Percentiles rank a stretch among this genome's conserved stretches.
Conservation (phyloP, 2,113 vertebrate genomes). For the Ibidorhyncha struthersii region DNA sequence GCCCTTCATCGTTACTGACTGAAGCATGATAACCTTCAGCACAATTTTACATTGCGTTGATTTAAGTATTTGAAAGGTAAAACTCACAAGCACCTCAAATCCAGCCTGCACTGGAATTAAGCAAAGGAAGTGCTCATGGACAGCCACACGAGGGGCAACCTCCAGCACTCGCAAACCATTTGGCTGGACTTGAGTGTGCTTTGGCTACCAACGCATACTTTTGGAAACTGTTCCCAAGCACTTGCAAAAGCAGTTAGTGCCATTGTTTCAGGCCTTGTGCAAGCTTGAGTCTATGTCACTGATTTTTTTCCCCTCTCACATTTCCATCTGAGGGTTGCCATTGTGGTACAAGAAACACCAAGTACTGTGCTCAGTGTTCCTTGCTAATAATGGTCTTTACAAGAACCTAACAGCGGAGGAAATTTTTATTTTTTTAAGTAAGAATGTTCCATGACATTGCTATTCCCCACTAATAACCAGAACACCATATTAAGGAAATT, state of each 20-base stretch:
- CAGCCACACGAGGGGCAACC: not conserved
- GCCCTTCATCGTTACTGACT: not conserved
- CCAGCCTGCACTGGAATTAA: not conserved
- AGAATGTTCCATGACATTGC: not conserved
- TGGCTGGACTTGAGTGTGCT: not conserved
- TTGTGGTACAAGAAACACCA: not conserved
- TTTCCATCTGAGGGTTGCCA: not conserved
- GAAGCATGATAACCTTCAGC: not conserved
- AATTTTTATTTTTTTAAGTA: not conserved
- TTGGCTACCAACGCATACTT: not conserved
- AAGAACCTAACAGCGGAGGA: not conserved
- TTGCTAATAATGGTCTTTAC: not conserved
- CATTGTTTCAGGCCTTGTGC: not conserved
- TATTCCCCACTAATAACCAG: not conserved
- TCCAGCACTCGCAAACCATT: not conserved
- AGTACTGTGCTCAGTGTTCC: not conserved
- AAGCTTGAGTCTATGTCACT: not conserved
- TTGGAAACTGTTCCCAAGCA: not conserved
- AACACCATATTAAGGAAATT: not conserved
- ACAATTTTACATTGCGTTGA: not conserved
- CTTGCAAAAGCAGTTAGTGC: not conserved
- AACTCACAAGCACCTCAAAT: not conserved
- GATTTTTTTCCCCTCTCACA: not conserved
- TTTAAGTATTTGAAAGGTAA: not conserved
- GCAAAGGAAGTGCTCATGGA: rapidly evolving